Conservation (phyloP, 2,888 invertebrate species). For the Parthenolecanium corni region DNA sequence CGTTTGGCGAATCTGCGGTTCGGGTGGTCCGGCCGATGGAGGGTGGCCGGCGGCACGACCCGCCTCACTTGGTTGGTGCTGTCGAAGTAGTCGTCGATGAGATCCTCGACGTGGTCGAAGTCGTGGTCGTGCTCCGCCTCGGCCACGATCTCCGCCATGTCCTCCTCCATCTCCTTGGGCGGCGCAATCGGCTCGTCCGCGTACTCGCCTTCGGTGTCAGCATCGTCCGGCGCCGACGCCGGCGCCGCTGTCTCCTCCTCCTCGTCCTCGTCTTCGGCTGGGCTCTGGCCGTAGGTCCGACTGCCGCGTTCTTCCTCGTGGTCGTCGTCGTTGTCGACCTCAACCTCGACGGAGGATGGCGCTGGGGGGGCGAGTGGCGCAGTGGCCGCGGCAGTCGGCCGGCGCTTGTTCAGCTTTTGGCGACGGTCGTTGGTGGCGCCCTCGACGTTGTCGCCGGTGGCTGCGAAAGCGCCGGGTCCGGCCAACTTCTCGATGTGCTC, state of each 20-base stretch:
- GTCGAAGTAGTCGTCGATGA: slow-evolving; percentile 27
- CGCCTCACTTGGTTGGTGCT: slow-evolving; percentile 5
- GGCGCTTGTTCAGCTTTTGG: background rate
- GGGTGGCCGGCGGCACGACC: background rate
- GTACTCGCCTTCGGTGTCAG: background rate
- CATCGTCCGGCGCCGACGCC: background rate
- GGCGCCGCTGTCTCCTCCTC: slow-evolving; percentile 17
- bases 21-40: background rate
- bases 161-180: slow-evolving; percentile 12
- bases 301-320: background rate
- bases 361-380: background rate
- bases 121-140: slow-evolving; percentile 12
- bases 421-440: background rate
- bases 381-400: background rate
- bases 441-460: no score
- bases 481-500: no score
- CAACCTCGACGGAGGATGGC: background rate
- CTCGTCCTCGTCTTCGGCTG: slow-evolving; percentile 20
- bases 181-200: slow-evolving; percentile 4
- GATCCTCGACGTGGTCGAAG: slow-evolving; percentile 25
- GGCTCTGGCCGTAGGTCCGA: background rate
- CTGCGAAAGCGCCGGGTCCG: no score
- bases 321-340: slow-evolving; percentile 1
- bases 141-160: slow-evolving; percentile 12
- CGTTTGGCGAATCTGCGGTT: background rate